Evolutionary conservation across 2,797 vertebrate species (phyloP).

Genomic region (Sebastes iracundus): DNA sequence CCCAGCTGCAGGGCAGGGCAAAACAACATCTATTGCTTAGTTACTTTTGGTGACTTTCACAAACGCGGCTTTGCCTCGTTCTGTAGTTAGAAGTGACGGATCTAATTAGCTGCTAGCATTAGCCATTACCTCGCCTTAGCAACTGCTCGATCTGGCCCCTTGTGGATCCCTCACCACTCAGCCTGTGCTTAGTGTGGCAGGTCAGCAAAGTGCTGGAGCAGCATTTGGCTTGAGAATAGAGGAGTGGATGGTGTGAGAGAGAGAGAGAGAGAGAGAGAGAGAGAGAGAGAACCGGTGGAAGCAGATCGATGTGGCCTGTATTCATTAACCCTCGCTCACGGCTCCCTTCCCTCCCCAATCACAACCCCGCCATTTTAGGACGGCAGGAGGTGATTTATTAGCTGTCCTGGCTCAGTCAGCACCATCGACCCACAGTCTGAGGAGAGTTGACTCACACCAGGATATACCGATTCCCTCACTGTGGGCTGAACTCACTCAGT

Average conservation of each 20-base stretch:
- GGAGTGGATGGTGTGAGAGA: slow-evolving; percentile 56
- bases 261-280: slow-evolving; percentile 46
- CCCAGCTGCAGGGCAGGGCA: slow-evolving; percentile 10
- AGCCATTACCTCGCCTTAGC: slow-evolving; percentile 55
- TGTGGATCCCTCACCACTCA: slow-evolving; percentile 54
- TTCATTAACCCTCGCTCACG: slow-evolving; percentile 83
- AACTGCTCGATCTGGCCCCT: slow-evolving; percentile 36
- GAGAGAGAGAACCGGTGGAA: slow-evolving; percentile 63
- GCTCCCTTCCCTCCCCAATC: slow-evolving; percentile 78
- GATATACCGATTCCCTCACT: slow-evolving; percentile 72
- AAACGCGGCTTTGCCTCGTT: slow-evolving; percentile 10
- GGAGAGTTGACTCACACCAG: slow-evolving; percentile 78
- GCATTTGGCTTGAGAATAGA: slow-evolving; percentile 77
- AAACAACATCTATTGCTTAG: slow-evolving; percentile 36
- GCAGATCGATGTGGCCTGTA: slow-evolving; percentile 81
- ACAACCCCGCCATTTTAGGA: slow-evolving; percentile 78
- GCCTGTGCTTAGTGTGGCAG: slow-evolving; percentile 75
- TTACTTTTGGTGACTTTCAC: slow-evolving; percentile 35
- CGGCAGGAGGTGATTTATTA: slow-evolving; percentile 84
- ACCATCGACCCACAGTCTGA: slow-evolving; percentile 79
- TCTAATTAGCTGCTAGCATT: slow-evolving; percentile 62
- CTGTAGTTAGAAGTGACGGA: slow-evolving; percentile 45
- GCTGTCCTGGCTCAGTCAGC: slow-evolving; percentile 83
- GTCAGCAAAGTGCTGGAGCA: slow-evolving; percentile 81
- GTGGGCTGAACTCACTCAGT: slow-evolving; percentile 60